Evolutionary conservation across 2,113 vertebrate genomes (phyloP).

Genomic region (Brienomyrus brachyistius): DNA sequence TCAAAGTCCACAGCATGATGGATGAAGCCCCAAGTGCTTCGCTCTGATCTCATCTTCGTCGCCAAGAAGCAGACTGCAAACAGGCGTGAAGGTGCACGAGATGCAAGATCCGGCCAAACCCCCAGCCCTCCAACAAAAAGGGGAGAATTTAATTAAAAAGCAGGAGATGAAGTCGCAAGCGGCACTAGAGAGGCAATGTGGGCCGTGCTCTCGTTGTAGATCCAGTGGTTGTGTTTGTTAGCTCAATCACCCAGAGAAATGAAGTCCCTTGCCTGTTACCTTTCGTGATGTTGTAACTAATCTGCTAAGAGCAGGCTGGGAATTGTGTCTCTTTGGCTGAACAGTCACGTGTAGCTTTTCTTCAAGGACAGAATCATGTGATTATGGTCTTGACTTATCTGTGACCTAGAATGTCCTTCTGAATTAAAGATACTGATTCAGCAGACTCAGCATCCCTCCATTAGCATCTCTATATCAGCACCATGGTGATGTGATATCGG

Average conservation of each 20-base stretch:
- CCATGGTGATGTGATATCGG: background rate
- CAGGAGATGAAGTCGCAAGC: slow-evolving; percentile 41
- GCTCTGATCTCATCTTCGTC: slow-evolving; percentile 40
- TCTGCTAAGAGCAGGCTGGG: slow-evolving; percentile 19
- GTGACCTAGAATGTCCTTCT: background rate
- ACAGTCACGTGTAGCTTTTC: background rate
- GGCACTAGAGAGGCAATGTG: slow-evolving; percentile 30
- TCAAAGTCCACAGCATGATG: slow-evolving; percentile 36
- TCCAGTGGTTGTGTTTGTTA: slow-evolving; percentile 30
- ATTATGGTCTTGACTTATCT: background rate
- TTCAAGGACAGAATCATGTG: background rate
- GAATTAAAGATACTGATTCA: background rate
- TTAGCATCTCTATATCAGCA: background rate
- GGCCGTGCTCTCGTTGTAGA: slow-evolving; percentile 26
- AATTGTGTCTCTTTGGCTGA: slow-evolving; percentile 27
- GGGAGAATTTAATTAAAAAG: slow-evolving; percentile 50
- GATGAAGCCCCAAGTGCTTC: slow-evolving; percentile 28
- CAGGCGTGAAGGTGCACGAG: slow-evolving; percentile 37
- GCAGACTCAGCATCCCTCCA: background rate
- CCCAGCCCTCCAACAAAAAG: slow-evolving; percentile 40
- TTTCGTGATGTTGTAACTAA: background rate
- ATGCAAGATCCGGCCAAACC: slow-evolving; percentile 44
- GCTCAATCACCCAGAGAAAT: slow-evolving; percentile 28
- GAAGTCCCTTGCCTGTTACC: slow-evolving; percentile 27
- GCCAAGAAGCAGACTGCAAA: slow-evolving; percentile 16